Base-by-base conservation (phyloP, 2,797 vertebrate genomes). In the Pangasius sanitwongsei region DNA sequence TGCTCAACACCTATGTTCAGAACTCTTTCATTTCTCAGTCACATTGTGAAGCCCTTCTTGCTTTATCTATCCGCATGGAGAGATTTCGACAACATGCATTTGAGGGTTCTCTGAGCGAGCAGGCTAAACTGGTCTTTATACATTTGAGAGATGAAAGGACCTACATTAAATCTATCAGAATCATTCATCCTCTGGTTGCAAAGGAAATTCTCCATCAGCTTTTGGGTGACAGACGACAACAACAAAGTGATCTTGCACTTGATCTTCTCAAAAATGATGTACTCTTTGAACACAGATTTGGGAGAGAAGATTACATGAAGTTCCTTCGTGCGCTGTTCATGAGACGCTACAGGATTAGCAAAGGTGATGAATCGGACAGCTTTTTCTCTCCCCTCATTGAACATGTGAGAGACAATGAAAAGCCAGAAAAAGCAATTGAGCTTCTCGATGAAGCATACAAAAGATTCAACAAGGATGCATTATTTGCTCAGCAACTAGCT, bases 401-500 rank as follows among this genome's bases (percentile, higher is more conserved):
- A 15, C 94, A 97, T 0, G 92, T 97, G 18, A 85, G 95, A 90
- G 0, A 88, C 67, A 91, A 94, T 2, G 94, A 96, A 90, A 89
- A 87, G 61, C 92, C 92, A 59, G 92, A 94, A n/a, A 94, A 94
- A 90, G 97, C 97, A 9, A 95, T 97, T 31, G 93, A 91, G 7
- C 87, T 97, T 86, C 93, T 98, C 28, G 91, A 90, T 50, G 88
- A 93, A 75, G 97, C 96, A 0, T 97, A 96, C n/a, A 53, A 95
- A 31, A 53, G 91, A 48, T 96, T 97, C 89, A 91, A 94, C 70
- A 88, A 95, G 89, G 93, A 97, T 93, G 23, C 96, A 0, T 96
- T 96, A 67, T 96, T 97, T 94, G 97, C 97, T 48, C 97, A 98
- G 86, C 97, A 97, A 72, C 94, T 98, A 90, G 97, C 97, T 89